phyloP scores from a whole-genome alignment of 2,797 vertebrate species.

The Aplochiton taeniatus region DNA sequence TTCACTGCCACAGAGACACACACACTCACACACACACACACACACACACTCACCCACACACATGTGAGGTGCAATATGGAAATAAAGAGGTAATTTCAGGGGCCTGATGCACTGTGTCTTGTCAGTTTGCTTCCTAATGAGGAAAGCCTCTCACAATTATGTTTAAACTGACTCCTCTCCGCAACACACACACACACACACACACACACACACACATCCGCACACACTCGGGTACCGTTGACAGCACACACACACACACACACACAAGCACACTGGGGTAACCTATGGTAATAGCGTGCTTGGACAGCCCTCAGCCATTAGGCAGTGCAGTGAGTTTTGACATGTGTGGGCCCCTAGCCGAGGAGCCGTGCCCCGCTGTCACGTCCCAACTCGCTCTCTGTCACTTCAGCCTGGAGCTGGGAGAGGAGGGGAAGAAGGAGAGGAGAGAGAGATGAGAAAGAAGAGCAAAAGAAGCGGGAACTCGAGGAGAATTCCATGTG shows the following conservation, averaged over 20 bases:
- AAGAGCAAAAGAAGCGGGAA: neutral
- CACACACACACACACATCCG: neutral
- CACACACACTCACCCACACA: conserved; percentile 38
- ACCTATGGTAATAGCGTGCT: neutral
- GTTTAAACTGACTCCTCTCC: neutral
- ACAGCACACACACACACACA: neutral
- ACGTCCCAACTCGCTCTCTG: neutral
- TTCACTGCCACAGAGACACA: conserved; percentile 10
- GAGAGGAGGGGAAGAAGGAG: neutral
- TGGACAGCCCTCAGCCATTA: neutral
- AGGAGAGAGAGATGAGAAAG: neutral
- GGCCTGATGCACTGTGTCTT: conserved; percentile 46
- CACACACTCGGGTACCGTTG: too few relatives aligned
- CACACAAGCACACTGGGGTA: neutral
- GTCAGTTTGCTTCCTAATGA: conserved; percentile 40
- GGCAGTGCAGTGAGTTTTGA: neutral
- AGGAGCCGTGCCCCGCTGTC: neutral
- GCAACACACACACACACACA: neutral
- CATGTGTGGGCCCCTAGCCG: neutral
- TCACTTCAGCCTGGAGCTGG: neutral
- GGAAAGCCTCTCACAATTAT: conserved; percentile 9
- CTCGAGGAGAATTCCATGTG: neutral
- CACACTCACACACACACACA: conserved; percentile 31
- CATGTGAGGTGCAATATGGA: conserved; percentile 18
- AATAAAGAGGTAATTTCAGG: conserved; percentile 54